phyloP scores from a whole-genome alignment of 1,140 invertebrate genomes.

The Drosophila auraria region DNA sequence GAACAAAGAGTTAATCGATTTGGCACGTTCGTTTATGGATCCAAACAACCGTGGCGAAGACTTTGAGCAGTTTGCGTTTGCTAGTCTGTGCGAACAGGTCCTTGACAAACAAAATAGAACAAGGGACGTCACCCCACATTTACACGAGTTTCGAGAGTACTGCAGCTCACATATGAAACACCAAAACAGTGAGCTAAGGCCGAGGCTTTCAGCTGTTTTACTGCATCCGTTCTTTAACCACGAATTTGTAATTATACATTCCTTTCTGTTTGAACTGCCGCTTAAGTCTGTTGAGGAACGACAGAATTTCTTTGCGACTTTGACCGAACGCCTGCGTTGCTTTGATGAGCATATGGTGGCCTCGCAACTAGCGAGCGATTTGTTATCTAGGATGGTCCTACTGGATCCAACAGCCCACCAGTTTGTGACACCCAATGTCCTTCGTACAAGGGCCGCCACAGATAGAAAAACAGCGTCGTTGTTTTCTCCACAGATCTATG shows the following conservation, averaged over 20 bases:
- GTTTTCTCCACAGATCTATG: conserved; percentile 89
- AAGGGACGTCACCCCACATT: conserved; percentile 85
- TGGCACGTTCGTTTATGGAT: conserved; percentile 88
- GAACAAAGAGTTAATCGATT: conserved; percentile 88
- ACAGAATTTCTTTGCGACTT: conserved; percentile 90
- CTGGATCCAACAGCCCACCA: conserved; percentile 91
- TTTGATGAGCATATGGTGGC: conserved; percentile 92
- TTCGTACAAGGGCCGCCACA: conserved; percentile 89
- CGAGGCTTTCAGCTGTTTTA: conserved; percentile 88
- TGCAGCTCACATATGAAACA: conserved; percentile 89
- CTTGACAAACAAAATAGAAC: conserved; percentile 86
- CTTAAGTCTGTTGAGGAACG: conserved; percentile 91
- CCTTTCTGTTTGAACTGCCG: conserved; percentile 92
- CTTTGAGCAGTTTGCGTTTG: conserved; percentile 93
- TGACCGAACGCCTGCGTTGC: conserved; percentile 88
- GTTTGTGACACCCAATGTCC: conserved; percentile 90
- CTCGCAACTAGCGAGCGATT: conserved; percentile 89
- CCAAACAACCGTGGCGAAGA: conserved; percentile 42
- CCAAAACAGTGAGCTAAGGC: conserved; percentile 87
- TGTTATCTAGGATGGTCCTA: conserved; percentile 93
- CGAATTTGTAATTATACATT: conserved; percentile 92
- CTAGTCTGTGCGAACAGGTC: conserved; percentile 91
- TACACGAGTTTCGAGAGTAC: conserved; percentile 89
- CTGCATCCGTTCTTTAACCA: conserved; percentile 92
- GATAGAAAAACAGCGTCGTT: conserved; percentile 82